phyloP scores from a whole-genome alignment of 2,888 invertebrate genomes.

The Cataglyphis livida region DNA sequence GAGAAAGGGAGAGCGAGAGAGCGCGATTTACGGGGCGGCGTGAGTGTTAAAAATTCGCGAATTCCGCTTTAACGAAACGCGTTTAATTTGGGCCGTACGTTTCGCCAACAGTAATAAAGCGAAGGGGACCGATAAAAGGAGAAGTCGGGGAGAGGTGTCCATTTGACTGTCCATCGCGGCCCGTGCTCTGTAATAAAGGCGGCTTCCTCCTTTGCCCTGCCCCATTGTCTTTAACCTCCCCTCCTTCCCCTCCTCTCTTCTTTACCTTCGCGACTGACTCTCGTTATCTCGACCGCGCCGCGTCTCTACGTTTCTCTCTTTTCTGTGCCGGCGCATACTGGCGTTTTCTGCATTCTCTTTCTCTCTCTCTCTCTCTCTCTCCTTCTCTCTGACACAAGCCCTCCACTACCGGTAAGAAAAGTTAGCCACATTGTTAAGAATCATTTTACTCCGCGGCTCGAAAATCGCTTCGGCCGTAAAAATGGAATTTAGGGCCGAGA shows the following conservation, averaged over 20 bases:
- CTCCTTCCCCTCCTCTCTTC: conserved; percentile 17
- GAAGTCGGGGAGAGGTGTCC: conserved; percentile 76
- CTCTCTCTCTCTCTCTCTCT: too few species aligned
- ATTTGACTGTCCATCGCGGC: conserved; percentile 78
- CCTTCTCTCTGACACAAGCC: not conserved
- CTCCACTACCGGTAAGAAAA: conserved; percentile 55
- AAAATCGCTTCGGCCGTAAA: conserved; percentile 61
- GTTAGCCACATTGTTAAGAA: conserved; percentile 67
- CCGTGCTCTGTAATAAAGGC: conserved; percentile 80
- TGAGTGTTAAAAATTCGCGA: conserved; percentile 66
- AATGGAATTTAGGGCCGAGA: conserved; percentile 57
- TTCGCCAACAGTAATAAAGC: conserved; percentile 76
- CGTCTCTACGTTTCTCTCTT: conserved; percentile 42
- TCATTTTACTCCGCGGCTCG: conserved; percentile 60
- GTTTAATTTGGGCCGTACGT: conserved; percentile 71
- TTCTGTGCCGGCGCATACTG: conserved; percentile 37
- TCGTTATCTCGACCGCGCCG: conserved; percentile 65
- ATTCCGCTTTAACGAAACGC: conserved; percentile 69
- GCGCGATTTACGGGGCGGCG: conserved; percentile 59
- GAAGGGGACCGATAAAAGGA: conserved; percentile 79
- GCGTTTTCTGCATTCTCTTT: conserved; percentile 30
- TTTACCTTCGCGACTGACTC: conserved; percentile 65
- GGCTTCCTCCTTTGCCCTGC: conserved; percentile 72
- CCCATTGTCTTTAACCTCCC: conserved; percentile 65
- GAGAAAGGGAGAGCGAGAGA: conserved; percentile 48